Evolutionary conservation across 2,888 invertebrate genomes (phyloP).

Genomic region (Dioctria linearis): DNA sequence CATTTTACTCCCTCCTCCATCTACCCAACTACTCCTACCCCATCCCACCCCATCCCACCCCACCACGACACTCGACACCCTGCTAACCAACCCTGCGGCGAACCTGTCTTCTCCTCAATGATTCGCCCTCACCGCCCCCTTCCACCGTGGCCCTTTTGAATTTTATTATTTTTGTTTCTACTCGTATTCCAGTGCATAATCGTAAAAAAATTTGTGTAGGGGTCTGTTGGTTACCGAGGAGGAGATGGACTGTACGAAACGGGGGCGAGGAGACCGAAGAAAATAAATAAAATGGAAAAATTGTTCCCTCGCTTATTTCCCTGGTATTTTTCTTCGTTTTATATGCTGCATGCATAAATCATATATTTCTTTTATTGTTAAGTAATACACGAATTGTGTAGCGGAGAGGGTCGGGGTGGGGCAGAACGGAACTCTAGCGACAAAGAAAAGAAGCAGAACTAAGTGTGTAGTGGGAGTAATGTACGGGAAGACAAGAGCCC

Average conservation of each 20-base stretch:
- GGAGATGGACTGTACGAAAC: not conserved
- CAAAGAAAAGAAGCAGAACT: not conserved
- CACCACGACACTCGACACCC: no score
- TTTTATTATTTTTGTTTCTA: conserved; percentile 49
- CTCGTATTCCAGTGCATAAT: conserved; percentile 49
- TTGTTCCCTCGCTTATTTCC: conserved; percentile 6
- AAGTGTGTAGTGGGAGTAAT: no score
- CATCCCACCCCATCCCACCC: no score
- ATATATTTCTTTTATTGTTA: conserved; percentile 52
- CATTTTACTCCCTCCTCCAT: not conserved
- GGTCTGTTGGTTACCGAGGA: not conserved
- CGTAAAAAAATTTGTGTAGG: conserved; percentile 23
- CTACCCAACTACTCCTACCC: no score
- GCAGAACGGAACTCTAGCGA: conserved; percentile 19
- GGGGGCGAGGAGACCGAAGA: not conserved
- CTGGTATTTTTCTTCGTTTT: conserved; percentile 46
- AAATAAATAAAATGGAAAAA: conserved; percentile 50
- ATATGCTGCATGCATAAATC: conserved; percentile 52
- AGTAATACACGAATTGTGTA: conserved; percentile 18
- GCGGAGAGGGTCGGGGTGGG: not conserved
- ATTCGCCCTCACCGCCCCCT: not conserved
- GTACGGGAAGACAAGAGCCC: not conserved
- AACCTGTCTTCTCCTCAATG: no score
- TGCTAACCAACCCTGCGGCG: no score
- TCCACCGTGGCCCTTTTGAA: conserved; percentile 1